These are phyloP conservation scores for Labia minor DNA, from an alignment of 2,888 invertebrate genomes.

Conservation along the genomic window DNA sequence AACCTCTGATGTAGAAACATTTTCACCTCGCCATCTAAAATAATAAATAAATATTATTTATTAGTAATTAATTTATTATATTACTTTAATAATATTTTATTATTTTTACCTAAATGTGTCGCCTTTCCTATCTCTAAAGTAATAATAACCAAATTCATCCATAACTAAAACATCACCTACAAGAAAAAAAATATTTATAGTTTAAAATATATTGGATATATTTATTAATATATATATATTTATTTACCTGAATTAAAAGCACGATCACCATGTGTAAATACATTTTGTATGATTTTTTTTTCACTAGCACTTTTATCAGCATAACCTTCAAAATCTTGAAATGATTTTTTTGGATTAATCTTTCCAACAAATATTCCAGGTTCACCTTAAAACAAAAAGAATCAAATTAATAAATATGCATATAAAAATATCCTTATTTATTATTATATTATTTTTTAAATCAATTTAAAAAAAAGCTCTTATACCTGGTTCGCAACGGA, in stretches of 20 bases:
- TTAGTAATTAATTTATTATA: constrained; percentile 15
- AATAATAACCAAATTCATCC: constrained; percentile 88
- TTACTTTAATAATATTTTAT: too few relatives aligned
- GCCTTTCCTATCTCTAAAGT: constrained; percentile 82
- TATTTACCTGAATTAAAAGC: constrained; percentile 67
- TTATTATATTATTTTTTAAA: background rate
- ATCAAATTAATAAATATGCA: background rate
- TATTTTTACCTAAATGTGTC: constrained; percentile 56
- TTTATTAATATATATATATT: too few relatives aligned
- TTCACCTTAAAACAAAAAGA: constrained; percentile 45
- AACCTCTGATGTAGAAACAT: constrained; percentile 91
- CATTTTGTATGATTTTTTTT: constrained; percentile 47
- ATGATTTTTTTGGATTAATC: constrained; percentile 44
- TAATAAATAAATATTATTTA: constrained; percentile 15
- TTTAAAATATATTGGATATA: background rate
- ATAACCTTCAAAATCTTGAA: constrained; percentile 60
- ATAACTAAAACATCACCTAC: constrained; percentile 73
- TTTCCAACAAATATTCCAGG: constrained; percentile 76
- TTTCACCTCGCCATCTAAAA: constrained; percentile 84
- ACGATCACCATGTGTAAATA: constrained; percentile 68
- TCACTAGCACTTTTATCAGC: constrained; percentile 45
- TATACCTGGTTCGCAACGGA: constrained; percentile 42
- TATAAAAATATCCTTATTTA: background rate
- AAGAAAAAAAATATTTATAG: constrained; percentile 19
- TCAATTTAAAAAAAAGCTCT: too few relatives aligned